Evolutionary conservation across 64 coral and sea anemone genomes (phyloP), one percentile per base, ranked within the genome.

Genomic region (Montipora capricornis): DNA sequence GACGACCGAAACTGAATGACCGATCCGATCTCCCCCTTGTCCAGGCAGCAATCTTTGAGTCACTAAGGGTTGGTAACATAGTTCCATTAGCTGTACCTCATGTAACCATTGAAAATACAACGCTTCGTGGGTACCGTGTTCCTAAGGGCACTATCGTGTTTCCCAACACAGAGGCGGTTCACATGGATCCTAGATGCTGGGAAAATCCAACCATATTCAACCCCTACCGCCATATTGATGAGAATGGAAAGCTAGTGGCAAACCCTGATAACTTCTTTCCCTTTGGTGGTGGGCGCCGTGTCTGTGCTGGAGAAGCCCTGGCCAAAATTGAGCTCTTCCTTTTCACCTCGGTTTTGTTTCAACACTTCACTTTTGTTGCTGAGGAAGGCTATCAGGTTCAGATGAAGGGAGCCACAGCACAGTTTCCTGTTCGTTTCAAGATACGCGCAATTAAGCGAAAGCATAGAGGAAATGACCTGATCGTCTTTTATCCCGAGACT

Each of bases 11-110:
- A 8, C 16, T 91, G 0, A 5, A 83, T 5, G 89, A 91, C 44
- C 89, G 89, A 8, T 46, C 77, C n/a, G 71, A 49, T 80, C 48
- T 91, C 13, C 80, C 89, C 1, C 77, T 91, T 11, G 26, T 91
- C 10, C 89, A 83, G 15, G 73, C 87, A 76, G 53, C 74, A 8
- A 77, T 89, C 87, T 74, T 89, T 13, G 87, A 89, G 48, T n/a
- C 87, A 19, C 70, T 88, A 19, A 22, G 29, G 29, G 29, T 29
- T 29, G 29, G 29, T 29, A 29, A 29, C 29, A 29, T 29, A 29
- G 1, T 29, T 29, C 29, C 29, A 29, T 29, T 29, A 29, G 29
- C 29, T 29, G 29, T 29, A 29, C 29, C 29, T 29, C 29, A 29
- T 29, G 29, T 29, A 29, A 29, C 29, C 29, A 29, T 29, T 29